Conservation (phyloP, 2,113 vertebrate genomes). For the Nothocercus nigrocapillus region DNA sequence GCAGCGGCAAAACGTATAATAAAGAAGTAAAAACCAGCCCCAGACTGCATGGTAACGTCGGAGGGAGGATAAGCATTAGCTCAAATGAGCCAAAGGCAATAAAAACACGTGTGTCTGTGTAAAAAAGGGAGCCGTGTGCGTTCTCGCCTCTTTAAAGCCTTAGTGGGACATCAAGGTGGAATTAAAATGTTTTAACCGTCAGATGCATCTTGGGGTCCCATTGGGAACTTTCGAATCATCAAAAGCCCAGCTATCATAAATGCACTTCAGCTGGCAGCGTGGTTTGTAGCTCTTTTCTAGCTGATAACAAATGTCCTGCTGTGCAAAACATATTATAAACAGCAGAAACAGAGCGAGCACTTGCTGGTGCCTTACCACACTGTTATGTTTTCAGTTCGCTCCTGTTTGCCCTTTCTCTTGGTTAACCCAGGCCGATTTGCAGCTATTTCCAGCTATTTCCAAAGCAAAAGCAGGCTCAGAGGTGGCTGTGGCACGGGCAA, state of each 20-base stretch:
- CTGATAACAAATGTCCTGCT: neutral
- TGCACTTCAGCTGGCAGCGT: neutral
- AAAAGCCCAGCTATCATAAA: neutral
- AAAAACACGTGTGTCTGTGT: neutral
- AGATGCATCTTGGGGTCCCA: neutral
- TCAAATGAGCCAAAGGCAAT: neutral
- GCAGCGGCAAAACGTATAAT: too few relatives aligned
- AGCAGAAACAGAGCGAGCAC: neutral
- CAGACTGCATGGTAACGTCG: neutral
- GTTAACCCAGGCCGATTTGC: neutral
- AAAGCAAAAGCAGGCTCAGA: neutral
- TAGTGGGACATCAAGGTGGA: neutral
- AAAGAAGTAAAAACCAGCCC: neutral
- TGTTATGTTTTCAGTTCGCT: neutral
- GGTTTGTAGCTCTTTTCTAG: neutral
- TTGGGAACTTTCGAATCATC: neutral
- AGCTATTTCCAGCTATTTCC: neutral
- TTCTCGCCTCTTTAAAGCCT: neutral
- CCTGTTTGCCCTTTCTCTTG: neutral
- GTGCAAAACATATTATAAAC: neutral
- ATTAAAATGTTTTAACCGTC: neutral
- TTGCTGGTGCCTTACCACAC: neutral
- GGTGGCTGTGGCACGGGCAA: neutral
- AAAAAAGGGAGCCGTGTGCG: neutral
- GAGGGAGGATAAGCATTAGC: neutral